Conservation (phyloP, 2,888 invertebrate species). For the Sinodicranocentrus sp. region DNA sequence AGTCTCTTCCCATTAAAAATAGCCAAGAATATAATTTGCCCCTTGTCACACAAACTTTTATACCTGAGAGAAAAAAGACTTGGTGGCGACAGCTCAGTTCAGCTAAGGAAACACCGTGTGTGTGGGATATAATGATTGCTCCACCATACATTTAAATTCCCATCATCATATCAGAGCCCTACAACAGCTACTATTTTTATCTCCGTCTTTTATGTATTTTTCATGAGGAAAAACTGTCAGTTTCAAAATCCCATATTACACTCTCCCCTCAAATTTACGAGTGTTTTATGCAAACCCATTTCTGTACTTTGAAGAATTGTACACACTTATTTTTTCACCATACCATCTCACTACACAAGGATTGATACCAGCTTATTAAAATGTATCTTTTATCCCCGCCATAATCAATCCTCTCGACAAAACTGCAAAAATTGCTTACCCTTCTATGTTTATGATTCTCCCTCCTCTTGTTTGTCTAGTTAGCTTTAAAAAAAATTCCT, state of each 20-base stretch:
- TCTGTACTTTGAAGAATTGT: no score
- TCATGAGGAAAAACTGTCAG: neutral
- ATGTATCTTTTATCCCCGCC: neutral
- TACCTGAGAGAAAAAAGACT: no score
- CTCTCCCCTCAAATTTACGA: neutral
- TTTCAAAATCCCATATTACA: neutral
- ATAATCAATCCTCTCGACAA: slow-evolving; percentile 4
- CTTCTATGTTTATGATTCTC: no score
- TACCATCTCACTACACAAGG: no score
- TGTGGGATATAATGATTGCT: neutral
- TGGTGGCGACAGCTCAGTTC: no score
- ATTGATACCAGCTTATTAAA: neutral
- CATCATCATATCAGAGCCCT: slow-evolving; percentile 6
- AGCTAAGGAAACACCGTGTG: neutral
- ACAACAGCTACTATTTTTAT: neutral
- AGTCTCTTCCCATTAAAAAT: neutral
- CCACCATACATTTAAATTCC: neutral
- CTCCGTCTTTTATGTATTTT: neutral
- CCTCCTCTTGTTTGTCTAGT: no score
- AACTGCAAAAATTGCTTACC: neutral
- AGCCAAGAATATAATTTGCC: neutral
- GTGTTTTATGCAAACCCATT: neutral
- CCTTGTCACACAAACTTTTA: neutral
- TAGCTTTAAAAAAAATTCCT: no score
- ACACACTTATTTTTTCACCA: no score